Percentiles rank a stretch among this genome's conserved stretches.
phyloP scores from a whole-genome alignment of 2,113 vertebrate genomes.

The Mystacornis crossleyi region DNA sequence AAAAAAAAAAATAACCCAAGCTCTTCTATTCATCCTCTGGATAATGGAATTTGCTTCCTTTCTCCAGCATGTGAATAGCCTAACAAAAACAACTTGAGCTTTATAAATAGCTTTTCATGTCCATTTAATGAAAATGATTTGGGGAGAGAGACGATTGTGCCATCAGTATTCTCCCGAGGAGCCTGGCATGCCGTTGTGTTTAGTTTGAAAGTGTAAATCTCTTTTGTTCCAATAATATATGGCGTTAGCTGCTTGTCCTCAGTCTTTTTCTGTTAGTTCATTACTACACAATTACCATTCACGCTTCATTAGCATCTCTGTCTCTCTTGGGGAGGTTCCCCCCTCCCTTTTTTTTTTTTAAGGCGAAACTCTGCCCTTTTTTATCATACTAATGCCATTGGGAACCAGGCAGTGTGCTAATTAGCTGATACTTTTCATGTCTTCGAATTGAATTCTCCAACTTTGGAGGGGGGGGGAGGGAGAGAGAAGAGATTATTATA shows the following conservation, averaged over 20 bases:
- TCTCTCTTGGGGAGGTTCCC: slow-evolving; percentile 79
- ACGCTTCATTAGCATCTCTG: slow-evolving; percentile 98
- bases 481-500: slow-evolving; percentile 71
- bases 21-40: slow-evolving; percentile 80
- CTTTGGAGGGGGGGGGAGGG: not conserved
- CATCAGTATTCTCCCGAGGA: slow-evolving; percentile 91
- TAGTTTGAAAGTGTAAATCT: slow-evolving; percentile 99
- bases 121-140: slow-evolving; percentile 97
- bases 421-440: slow-evolving; percentile 94
- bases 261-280: slow-evolving; percentile 99
- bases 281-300: slow-evolving; percentile 99
- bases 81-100: slow-evolving; percentile 92
- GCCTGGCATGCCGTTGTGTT: slow-evolving; percentile 93
- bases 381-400: slow-evolving; percentile 90
- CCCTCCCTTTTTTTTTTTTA: not conserved
- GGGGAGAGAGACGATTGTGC: slow-evolving; percentile 81
- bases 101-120: slow-evolving; percentile 97
- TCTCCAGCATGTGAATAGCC: slow-evolving; percentile 82
- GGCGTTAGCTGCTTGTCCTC: slow-evolving; percentile 94
- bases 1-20: slow-evolving; percentile 20
- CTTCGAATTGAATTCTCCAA: slow-evolving; percentile 76
- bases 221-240: slow-evolving; percentile 98
- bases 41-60: slow-evolving; percentile 90
- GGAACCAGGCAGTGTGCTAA: slow-evolving; percentile 92
- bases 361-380: slow-evolving; percentile 81